These are phyloP conservation scores for Limnothrissa miodon DNA, from an alignment of 2,113 vertebrate genomes.

Conservation along the genomic window DNA sequence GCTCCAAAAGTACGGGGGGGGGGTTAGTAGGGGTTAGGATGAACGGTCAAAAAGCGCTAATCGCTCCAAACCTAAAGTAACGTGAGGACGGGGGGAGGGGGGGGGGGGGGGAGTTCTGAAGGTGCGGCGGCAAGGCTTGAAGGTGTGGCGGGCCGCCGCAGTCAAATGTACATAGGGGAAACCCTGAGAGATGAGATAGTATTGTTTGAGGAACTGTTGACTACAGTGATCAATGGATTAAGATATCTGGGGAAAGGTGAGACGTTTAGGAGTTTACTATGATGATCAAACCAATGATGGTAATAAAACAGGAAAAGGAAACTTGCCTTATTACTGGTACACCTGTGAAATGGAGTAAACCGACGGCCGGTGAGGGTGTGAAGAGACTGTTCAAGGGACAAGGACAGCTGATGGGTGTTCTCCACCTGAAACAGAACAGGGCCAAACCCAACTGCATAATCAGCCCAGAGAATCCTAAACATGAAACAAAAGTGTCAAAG, in stretches of 20 bases:
- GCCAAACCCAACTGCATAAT: neutral
- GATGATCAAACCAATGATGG: neutral
- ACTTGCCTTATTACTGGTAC: constrained; percentile 39
- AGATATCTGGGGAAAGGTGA: neutral
- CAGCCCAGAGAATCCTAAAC: neutral
- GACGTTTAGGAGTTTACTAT: neutral
- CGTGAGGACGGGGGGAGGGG: too few relatives aligned
- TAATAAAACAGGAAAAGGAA: neutral
- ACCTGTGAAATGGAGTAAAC: constrained; percentile 48
- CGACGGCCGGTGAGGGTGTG: constrained; percentile 59
- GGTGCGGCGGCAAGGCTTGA: too few relatives aligned
- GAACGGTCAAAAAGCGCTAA: too few relatives aligned
- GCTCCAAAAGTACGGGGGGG: too few relatives aligned
- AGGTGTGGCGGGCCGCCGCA: too few relatives aligned
- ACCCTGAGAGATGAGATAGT: neutral
- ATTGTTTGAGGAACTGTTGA: neutral
- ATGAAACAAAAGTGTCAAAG: neutral
- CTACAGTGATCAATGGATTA: neutral
- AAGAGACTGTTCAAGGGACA: constrained; percentile 58
- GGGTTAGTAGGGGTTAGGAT: too few relatives aligned
- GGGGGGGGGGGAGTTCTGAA: too few relatives aligned
- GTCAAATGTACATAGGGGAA: too few relatives aligned
- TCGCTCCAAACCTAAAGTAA: too few relatives aligned
- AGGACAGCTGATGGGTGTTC: constrained; percentile 59
- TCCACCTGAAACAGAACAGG: constrained; percentile 56